Percentiles rank a stretch among this genome's conserved stretches.
phyloP scores from a whole-genome alignment of 2,113 vertebrate species.

The Platichthys stellatus region DNA sequence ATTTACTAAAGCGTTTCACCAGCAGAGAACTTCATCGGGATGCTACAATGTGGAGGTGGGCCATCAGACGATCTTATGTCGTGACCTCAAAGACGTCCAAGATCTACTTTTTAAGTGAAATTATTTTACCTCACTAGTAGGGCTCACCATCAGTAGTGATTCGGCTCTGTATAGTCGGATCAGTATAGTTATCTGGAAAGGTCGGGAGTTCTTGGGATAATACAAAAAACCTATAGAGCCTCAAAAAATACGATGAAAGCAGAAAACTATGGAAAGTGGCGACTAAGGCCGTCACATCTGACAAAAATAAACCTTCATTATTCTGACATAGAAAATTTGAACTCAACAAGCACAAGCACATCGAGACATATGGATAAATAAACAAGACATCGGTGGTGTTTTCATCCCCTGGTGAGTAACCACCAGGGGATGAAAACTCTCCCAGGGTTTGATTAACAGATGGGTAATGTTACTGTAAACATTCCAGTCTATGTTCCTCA shows the following conservation, averaged over 20 bases:
- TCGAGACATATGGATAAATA: background rate
- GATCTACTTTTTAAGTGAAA: no score
- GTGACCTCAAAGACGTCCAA: no score
- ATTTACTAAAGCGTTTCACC: no score
- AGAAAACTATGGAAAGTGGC: background rate
- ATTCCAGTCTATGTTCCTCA: background rate
- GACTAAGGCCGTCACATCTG: no score
- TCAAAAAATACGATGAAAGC: background rate
- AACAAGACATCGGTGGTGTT: background rate
- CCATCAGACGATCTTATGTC: no score
- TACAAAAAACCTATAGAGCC: background rate
- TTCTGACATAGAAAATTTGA: background rate
- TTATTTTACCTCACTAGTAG: no score
- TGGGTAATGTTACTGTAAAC: background rate
- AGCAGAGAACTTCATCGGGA: no score
- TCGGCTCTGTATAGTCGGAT: no score
- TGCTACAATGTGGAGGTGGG: no score
- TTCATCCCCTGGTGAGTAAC: background rate
- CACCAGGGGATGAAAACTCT: background rate
- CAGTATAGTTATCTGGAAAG: no score
- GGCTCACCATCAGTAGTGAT: no score
- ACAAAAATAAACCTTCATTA: background rate
- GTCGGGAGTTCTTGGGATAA: no score
- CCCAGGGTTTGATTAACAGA: background rate
- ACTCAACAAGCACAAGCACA: background rate